Base-by-base conservation (phyloP, 2,888 invertebrate species). In the Anaspis maculata region DNA sequence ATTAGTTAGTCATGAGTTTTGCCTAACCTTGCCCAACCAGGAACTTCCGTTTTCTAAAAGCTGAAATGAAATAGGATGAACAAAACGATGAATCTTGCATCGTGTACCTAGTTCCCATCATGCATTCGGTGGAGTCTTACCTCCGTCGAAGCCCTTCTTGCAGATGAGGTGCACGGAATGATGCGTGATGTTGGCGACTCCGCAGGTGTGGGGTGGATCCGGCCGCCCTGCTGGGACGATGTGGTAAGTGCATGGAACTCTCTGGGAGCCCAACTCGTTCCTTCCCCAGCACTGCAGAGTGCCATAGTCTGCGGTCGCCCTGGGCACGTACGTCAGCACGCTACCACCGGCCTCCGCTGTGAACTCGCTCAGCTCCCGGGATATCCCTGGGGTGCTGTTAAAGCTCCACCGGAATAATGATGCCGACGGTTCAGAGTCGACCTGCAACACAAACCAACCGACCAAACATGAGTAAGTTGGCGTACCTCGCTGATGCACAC, bases 271-370 rank as follows among this genome's bases (percentile, higher is more conserved):
- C 14, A 83, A 76, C 5, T 74, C 70, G 61, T 86, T 86, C 26
- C 71, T 70, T 0, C 79, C 85, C 61, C 81, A 76, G 51, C 86
- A 86, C 39, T 83, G 77, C n/a, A 86, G 70, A 56, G 83, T 83
- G 12, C 86, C 86, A 58, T 85, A 86, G 62, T 85, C 73, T 1
- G 75, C 70, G 16, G 75, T 72, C 2, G 71, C 70, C 39, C 72
- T 72, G 31, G 76, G 74, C 57, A 69, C 68, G 58, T 76, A 77
- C 5, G 61, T 64, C 40, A 67, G 56, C 36, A 62, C 48, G 48
- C 66, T 66, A 23, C 60, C 56, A 11, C 56, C 72, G 13, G 53
- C 55, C 15, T 56, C 52, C 24, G 44, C 45, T 15, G 59, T 70
- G 42, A 69, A 64, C 39, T 65, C 63, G 44, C 49, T 61, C 39